phyloP scores from a whole-genome alignment of 2,888 invertebrate genomes.

The Acronicta psi region DNA sequence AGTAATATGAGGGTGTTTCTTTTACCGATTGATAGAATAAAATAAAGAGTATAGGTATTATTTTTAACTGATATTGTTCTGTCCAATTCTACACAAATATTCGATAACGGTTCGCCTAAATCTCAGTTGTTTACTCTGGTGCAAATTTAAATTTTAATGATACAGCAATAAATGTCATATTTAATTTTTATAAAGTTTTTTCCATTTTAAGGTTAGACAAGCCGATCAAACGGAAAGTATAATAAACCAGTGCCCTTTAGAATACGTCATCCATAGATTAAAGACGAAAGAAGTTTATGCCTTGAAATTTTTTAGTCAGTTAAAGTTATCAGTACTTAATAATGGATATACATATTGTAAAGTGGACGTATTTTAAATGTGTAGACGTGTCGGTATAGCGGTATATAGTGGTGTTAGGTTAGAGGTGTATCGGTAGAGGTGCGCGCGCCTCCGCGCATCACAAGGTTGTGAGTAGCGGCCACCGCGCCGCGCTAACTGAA shows the following conservation, averaged over 20 bases:
- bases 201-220: constrained; percentile 81
- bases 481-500: constrained; percentile 74
- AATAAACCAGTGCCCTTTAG: constrained; percentile 88
- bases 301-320: constrained; percentile 87
- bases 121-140: constrained; percentile 77
- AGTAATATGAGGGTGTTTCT: constrained; percentile 83
- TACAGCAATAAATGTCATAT: constrained; percentile 82
- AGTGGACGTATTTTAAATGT: constrained; percentile 75
- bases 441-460: constrained; percentile 53
- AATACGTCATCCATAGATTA: constrained; percentile 86
- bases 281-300: constrained; percentile 86
- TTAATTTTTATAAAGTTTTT: constrained; percentile 83
- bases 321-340: constrained; percentile 87
- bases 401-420: constrained; percentile 65
- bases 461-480: constrained; percentile 83
- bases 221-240: constrained; percentile 83
- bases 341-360: constrained; percentile 74
- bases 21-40: constrained; percentile 77
- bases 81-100: constrained; percentile 80
- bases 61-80: constrained; percentile 81
- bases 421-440: constrained; percentile 41
- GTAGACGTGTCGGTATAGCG: constrained; percentile 77
- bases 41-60: constrained; percentile 71
- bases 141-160: constrained; percentile 80
- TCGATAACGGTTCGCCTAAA: constrained; percentile 77